These are phyloP conservation scores for Macrophya annulata DNA, from an alignment of 2,888 invertebrate species.

Conservation along the genomic window DNA sequence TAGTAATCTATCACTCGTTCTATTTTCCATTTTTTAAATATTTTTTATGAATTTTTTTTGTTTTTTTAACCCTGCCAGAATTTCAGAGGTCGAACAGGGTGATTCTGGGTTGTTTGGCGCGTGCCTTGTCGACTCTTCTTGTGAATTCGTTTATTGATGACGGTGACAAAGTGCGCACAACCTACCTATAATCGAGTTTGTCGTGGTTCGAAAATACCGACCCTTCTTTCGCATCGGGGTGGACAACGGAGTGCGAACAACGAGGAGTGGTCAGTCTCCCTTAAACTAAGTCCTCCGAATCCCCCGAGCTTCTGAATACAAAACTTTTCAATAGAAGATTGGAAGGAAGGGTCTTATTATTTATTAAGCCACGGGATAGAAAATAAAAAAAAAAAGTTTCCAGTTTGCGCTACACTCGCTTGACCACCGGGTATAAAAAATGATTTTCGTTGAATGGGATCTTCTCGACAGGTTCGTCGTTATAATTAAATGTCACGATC, in stretches of 20 bases:
- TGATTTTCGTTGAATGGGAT: constrained; percentile 24
- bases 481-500: constrained; percentile 33
- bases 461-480: constrained; percentile 32
- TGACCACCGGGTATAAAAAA: constrained; percentile 19
- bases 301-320: constrained; percentile 17
- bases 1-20: constrained; percentile 22
- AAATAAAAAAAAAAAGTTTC: background rate
- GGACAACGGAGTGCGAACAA: constrained; percentile 39
- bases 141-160: constrained; percentile 52
- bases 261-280: constrained; percentile 33
- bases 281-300: background rate
- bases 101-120: constrained; percentile 26
- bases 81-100: background rate
- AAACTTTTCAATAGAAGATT: constrained; percentile 47
- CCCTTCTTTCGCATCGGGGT: constrained; percentile 7
- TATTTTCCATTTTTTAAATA: constrained; percentile 15
- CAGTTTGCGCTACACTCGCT: constrained; percentile 13
- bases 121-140: constrained; percentile 18
- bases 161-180: constrained; percentile 14
- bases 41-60: too few relatives aligned
- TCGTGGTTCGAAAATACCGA: constrained; percentile 36
- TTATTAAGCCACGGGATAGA: constrained; percentile 29
- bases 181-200: constrained; percentile 35
- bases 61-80: background rate
- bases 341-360: constrained; percentile 33